phyloP scores from a whole-genome alignment of 2,888 invertebrate genomes.

The Tineola bisselliella region DNA sequence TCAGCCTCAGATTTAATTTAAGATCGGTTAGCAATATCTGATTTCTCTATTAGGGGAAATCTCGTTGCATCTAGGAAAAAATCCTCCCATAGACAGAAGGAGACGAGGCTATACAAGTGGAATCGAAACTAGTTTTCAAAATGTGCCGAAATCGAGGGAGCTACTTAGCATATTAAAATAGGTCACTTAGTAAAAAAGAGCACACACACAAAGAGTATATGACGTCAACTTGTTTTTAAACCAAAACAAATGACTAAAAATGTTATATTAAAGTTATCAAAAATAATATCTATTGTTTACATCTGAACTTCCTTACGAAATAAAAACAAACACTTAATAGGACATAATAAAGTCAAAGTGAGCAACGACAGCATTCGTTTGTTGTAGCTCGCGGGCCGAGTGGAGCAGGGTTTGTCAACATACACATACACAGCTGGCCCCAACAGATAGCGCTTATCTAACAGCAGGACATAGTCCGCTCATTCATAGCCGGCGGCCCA shows the following conservation, averaged over 20 bases:
- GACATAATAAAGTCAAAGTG: conserved; percentile 2
- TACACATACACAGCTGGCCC: conserved; percentile 41
- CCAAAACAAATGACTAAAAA: background rate
- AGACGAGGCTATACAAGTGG: too few relatives aligned
- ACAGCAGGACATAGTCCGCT: conserved; percentile 62
- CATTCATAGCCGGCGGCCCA: conserved; percentile 63
- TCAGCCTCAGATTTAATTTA: too few relatives aligned
- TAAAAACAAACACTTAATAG: conserved; percentile 5
- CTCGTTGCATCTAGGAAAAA: too few relatives aligned
- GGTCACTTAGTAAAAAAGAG: too few relatives aligned
- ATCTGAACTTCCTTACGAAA: background rate
- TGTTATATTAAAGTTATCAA: background rate
- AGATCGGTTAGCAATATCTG: too few relatives aligned
- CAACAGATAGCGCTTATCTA: conserved; percentile 56
- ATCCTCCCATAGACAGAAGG: too few relatives aligned
- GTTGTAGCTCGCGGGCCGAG: conserved; percentile 25
- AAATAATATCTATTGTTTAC: background rate
- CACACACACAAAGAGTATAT: too few relatives aligned
- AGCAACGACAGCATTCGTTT: conserved; percentile 25
- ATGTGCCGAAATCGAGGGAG: too few relatives aligned
- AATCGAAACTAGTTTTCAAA: too few relatives aligned
- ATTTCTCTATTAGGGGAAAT: too few relatives aligned
- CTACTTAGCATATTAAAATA: too few relatives aligned
- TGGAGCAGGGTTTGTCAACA: conserved; percentile 66
- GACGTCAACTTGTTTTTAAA: background rate